Evolutionary conservation across 2,888 invertebrate genomes (phyloP), one percentile per base, ranked within the genome.

Genomic region (Dendrolimus houi): DNA sequence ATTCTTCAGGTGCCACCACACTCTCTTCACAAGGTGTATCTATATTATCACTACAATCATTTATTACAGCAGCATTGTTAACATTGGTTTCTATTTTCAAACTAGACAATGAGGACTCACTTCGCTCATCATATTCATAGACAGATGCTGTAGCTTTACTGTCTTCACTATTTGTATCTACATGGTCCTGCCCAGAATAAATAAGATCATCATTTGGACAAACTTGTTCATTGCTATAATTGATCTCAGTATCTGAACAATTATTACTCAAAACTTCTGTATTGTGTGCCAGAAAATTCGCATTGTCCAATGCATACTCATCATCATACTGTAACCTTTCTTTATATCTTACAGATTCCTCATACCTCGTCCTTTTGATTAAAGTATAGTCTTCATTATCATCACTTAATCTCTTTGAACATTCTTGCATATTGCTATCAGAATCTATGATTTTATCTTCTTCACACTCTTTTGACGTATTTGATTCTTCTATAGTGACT

Each of bases 91-190:
- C 91, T 67, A 87, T 78, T 72, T 85, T 85, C 54, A 85, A 71
- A 70, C 83, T 87, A 29, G 83, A 82, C 57, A 79, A 75, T 57
- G 83, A 81, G 58, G 85, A 83, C 58, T 81, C 78, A 79, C 85
- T 87, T 67, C 74, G 79, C 60, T 84, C 87, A 74, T 90, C 87
- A 84, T 84, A 87, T 62, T 89, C 87, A 81, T 83, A 87, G 9
- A 82, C 72, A 60, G 83, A 82, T 12, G 74, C 70, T 55, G 83
- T 81, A 14, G 79, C 82, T 74, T 88, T 87, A 60, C 84, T 85
- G 57, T 87, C 85, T 69, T 87, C 84, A 77, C 84, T 87, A 55
- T 83, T 84, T 53, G 83, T 82, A 62, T 88, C 87, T 55, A 66
- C 78, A 61, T 78, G 77, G 55, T 87, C 87, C 60, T 80, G 82